phyloP scores from a whole-genome alignment of 2,888 invertebrate species.

The Dryobotodes eremita region DNA sequence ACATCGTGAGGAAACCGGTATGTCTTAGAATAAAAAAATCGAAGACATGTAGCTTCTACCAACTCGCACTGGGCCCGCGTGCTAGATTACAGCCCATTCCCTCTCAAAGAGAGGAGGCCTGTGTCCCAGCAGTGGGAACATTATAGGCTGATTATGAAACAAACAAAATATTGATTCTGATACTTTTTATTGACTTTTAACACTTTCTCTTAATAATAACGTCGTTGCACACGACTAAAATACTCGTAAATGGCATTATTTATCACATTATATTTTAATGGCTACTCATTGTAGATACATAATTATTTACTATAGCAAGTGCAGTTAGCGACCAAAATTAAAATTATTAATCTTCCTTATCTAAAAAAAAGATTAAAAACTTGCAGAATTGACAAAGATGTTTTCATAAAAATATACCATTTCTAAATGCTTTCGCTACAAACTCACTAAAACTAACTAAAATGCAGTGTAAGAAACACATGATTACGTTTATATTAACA shows the following conservation, averaged over 20 bases:
- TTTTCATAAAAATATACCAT: background rate
- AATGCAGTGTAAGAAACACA: constrained; percentile 46
- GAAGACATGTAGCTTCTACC: no score
- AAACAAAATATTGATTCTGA: constrained; percentile 31
- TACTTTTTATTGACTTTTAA: constrained; percentile 68
- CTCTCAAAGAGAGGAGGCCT: no score
- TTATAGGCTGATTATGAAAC: no score
- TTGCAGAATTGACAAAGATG: constrained; percentile 20
- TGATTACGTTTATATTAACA: constrained; percentile 24
- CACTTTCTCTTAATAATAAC: constrained; percentile 67
- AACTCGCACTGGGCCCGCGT: no score
- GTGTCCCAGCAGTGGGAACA: no score
- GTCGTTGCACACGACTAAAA: constrained; percentile 75
- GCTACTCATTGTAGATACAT: constrained; percentile 63
- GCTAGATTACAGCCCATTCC: no score
- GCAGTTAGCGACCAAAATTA: constrained; percentile 31
- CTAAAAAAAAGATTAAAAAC: background rate
- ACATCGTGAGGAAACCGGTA: no score
- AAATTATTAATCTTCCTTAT: constrained; percentile 9
- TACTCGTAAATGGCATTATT: constrained; percentile 85
- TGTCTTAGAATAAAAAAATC: no score
- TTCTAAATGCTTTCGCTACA: constrained; percentile 52
- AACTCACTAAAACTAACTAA: constrained; percentile 32
- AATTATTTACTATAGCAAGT: constrained; percentile 46
- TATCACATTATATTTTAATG: constrained; percentile 82